Conservation (phyloP, 2,888 invertebrate genomes). For the Eulithis prunata region DNA sequence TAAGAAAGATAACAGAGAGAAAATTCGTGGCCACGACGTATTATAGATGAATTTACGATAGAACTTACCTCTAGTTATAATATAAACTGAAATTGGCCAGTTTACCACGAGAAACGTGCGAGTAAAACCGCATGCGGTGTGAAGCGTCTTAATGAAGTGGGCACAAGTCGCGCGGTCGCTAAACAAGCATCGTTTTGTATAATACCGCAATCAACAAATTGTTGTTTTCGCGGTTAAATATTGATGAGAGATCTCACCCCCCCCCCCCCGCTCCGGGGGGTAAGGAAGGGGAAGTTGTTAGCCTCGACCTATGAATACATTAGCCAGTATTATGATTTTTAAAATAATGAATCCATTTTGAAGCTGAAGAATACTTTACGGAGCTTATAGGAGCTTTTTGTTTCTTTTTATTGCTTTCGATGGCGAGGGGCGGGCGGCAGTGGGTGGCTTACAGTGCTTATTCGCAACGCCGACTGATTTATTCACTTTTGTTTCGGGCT, state of each 20-base stretch:
- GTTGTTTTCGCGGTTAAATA: constrained; percentile 49
- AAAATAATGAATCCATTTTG: constrained; percentile 47
- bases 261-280: too few species aligned
- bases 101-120: too few species aligned
- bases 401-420: constrained; percentile 16
- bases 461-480: neutral
- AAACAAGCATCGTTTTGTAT: constrained; percentile 41
- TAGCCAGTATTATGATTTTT: constrained; percentile 50
- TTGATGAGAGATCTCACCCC: constrained; percentile 46
- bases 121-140: too few species aligned
- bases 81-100: too few species aligned
- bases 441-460: neutral
- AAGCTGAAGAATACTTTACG: constrained; percentile 29
- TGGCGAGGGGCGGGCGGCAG: neutral
- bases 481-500: constrained; percentile 1
- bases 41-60: too few species aligned
- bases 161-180: constrained; percentile 15
- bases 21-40: too few species aligned
- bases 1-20: too few species aligned
- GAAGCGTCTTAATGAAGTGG: too few species aligned
- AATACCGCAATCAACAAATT: constrained; percentile 53
- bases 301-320: constrained; percentile 58
- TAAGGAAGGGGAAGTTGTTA: constrained; percentile 39
- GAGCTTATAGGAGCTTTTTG: constrained; percentile 22
- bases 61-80: too few species aligned